Evolutionary conservation across 2,113 vertebrate genomes (phyloP).

Genomic region (Brachyhypopomus gauderio): DNA sequence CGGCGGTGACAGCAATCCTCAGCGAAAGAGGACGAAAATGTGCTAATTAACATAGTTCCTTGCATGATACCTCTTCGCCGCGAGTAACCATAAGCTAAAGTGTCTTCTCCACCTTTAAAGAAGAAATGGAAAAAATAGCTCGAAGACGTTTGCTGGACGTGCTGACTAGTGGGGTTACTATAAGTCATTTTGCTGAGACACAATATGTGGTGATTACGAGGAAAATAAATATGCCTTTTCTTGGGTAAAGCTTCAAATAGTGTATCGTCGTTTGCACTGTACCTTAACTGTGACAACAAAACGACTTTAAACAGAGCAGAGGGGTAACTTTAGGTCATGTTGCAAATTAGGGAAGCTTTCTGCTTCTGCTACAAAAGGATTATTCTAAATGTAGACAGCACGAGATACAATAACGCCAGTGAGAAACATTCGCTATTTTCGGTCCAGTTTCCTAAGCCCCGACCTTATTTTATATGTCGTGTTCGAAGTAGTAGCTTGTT

Average conservation of each 20-base stretch:
- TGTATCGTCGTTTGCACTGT: background rate
- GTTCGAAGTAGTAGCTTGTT: background rate
- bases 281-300: background rate
- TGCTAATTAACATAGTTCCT: slow-evolving; percentile 6
- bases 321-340: slow-evolving; percentile 13
- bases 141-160: background rate
- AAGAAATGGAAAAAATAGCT: background rate
- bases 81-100: background rate
- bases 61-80: background rate
- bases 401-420: background rate
- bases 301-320: background rate
- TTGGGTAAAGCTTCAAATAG: background rate
- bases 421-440: too few species aligned
- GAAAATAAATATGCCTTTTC: slow-evolving; percentile 7
- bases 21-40: background rate
- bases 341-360: slow-evolving; percentile 10
- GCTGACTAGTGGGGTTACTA: background rate
- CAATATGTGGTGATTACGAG: background rate
- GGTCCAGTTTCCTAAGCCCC: too few species aligned
- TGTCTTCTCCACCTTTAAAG: background rate
- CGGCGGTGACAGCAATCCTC: background rate
- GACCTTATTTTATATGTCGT: background rate
- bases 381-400: background rate
- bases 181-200: background rate
- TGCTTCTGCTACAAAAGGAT: background rate